A percentile compares a stretch with the other conserved stretches of the same genome.
These are phyloP conservation scores for Corvus cornix DNA, from an alignment of 2,113 vertebrate species.

Conservation along the genomic window DNA sequence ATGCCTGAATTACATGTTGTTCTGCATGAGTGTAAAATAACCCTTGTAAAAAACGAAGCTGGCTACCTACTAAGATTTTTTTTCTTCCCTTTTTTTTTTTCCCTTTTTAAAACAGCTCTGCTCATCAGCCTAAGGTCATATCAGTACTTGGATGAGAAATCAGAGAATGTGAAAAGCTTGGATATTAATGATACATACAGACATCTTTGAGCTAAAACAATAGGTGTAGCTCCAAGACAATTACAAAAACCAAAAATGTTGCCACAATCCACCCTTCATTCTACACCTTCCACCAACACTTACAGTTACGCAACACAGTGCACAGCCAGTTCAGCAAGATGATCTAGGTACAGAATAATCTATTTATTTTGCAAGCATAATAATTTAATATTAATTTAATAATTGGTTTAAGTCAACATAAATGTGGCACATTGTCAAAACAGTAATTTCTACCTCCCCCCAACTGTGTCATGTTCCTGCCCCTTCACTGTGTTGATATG, in stretches of 20 bases:
- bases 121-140: background rate
- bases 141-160: background rate
- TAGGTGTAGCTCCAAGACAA: background rate
- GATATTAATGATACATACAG: background rate
- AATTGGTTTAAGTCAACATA: background rate
- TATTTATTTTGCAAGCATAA: background rate
- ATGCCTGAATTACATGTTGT: constrained; percentile 29
- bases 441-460: background rate
- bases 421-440: background rate
- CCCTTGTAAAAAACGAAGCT: background rate
- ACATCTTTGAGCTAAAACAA: background rate
- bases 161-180: background rate
- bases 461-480: background rate
- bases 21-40: constrained; percentile 35
- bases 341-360: background rate
- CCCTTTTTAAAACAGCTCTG: background rate
- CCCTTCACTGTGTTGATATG: background rate
- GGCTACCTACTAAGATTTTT: background rate
- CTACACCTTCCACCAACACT: background rate
- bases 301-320: background rate
- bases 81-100: rapidly evolving
- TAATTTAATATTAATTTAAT: background rate
- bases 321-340: background rate
- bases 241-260: background rate
- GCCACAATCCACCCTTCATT: background rate